Evolutionary conservation across 2,113 vertebrate species (phyloP).

Genomic region (Caranx melampygus): DNA sequence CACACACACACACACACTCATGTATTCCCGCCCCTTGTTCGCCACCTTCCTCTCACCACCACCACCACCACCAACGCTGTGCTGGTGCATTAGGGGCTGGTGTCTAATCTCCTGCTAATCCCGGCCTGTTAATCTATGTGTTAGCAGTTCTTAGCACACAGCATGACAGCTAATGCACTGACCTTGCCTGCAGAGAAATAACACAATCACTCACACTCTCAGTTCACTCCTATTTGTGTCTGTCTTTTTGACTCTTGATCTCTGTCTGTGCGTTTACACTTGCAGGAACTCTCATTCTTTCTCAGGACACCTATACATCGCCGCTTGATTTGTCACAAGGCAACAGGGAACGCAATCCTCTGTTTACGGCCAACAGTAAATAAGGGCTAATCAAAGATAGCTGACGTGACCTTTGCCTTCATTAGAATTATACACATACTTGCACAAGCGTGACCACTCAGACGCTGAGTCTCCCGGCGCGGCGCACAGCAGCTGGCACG

Average conservation of each 20-base stretch:
- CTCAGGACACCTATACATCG: background rate
- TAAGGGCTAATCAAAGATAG: conserved; percentile 53
- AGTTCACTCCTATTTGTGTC: conserved; percentile 17
- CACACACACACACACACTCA: conserved; percentile 7
- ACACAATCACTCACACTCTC: conserved; percentile 2
- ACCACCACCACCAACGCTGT: background rate
- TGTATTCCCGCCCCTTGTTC: conserved; percentile 10
- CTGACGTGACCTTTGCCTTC: conserved; percentile 37
- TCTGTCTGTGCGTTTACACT: background rate
- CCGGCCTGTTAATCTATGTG: conserved; percentile 70
- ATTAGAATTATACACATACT: conserved; percentile 40
- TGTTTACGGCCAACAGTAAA: conserved; percentile 32
- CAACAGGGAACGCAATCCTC: background rate
- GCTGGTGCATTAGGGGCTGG: conserved; percentile 62
- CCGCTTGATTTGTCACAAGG: background rate
- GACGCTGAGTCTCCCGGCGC: conserved; percentile 26
- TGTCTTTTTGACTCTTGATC: background rate
- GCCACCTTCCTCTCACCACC: conserved; percentile 27
- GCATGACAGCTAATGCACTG: conserved; percentile 37
- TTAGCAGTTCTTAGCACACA: conserved; percentile 49
- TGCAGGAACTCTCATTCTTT: background rate
- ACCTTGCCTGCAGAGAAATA: conserved; percentile 23
- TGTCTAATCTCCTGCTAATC: conserved; percentile 76
- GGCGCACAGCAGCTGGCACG: conserved; percentile 53
- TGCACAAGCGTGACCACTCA: conserved; percentile 57